These are phyloP conservation scores for Microcaecilia unicolor DNA, from an alignment of 2,797 vertebrate species.

Conservation along the genomic window DNA sequence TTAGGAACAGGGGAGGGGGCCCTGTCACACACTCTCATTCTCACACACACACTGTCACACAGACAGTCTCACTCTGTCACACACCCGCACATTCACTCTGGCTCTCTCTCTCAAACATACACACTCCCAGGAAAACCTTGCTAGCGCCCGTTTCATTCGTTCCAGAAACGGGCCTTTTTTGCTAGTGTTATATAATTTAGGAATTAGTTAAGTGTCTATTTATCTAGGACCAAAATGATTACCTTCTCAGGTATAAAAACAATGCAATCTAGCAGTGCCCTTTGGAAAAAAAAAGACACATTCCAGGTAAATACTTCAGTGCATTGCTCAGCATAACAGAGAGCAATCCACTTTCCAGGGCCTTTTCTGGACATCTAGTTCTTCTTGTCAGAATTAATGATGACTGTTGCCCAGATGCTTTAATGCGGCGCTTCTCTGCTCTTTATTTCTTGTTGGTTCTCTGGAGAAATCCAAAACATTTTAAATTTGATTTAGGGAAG, in stretches of 20 bases:
- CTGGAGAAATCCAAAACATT: slow-evolving; percentile 37
- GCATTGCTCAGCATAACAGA: slow-evolving; percentile 12
- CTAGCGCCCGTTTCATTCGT: too few relatives aligned
- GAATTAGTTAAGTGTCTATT: too few relatives aligned
- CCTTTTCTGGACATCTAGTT: slow-evolving; percentile 46
- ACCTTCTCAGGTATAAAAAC: slow-evolving; percentile 1
- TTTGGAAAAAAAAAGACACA: slow-evolving; percentile 13
- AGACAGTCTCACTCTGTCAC: too few relatives aligned
- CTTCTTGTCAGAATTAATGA: slow-evolving; percentile 44
- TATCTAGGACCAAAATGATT: too few relatives aligned
- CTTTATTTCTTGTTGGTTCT: slow-evolving; percentile 48
- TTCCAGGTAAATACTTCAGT: slow-evolving; percentile 28
- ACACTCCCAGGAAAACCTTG: too few relatives aligned
- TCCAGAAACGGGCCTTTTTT: too few relatives aligned
- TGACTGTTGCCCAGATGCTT: slow-evolving; percentile 45
- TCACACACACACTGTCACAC: too few relatives aligned
- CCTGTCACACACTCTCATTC: too few relatives aligned
- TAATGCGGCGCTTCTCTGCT: slow-evolving; percentile 20
- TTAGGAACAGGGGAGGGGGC: too few relatives aligned
- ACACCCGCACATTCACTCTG: too few relatives aligned
- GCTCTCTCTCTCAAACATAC: too few relatives aligned
- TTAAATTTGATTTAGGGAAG: slow-evolving; percentile 47
- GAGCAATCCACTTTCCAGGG: slow-evolving; percentile 28
- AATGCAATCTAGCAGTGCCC: slow-evolving; percentile 7
- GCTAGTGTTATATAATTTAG: too few relatives aligned